Percentiles rank a stretch among this genome's conserved stretches.
Evolutionary conservation across 2,888 invertebrate species (phyloP).

Genomic region (Cryptus viduatorius): DNA sequence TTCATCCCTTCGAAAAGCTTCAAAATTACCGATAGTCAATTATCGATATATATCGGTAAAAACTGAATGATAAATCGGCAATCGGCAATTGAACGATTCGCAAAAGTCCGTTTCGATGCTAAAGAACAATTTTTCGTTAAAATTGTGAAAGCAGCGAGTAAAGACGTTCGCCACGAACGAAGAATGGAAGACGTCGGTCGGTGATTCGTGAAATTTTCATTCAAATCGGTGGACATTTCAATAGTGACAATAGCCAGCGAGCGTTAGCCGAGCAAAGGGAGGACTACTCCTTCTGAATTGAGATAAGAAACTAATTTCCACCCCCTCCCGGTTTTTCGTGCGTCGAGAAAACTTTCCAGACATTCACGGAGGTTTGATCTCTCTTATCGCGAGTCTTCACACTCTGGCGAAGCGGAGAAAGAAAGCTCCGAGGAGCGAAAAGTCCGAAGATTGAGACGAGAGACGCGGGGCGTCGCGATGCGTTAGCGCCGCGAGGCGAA

Average conservation of each 20-base stretch:
- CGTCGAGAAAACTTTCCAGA: constrained; percentile 24
- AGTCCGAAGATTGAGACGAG: constrained; percentile 25
- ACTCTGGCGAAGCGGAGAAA: not conserved
- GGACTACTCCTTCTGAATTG: not conserved
- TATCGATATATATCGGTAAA: no score
- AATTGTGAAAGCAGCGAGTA: not conserved
- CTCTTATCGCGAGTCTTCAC: constrained; percentile 14
- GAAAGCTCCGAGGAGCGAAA: constrained; percentile 3
- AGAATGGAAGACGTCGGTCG: constrained; percentile 35
- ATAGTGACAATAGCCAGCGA: constrained; percentile 1
- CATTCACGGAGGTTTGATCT: not conserved
- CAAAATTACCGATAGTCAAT: no score
- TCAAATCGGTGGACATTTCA: constrained; percentile 27
- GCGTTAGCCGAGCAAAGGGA: not conserved
- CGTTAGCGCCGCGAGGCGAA: constrained; percentile 8
- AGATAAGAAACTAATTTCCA: constrained; percentile 19
- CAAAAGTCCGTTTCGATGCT: not conserved
- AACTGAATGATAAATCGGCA: not conserved
- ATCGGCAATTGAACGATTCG: not conserved
- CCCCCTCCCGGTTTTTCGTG: not conserved
- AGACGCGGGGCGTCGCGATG: constrained; percentile 8
- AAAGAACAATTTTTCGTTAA: not conserved
- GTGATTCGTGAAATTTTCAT: constrained; percentile 32
- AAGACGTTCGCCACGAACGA: not conserved
- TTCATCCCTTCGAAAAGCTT: not conserved